Base-by-base conservation (phyloP, 2,113 vertebrate genomes). In the Triplophysa dalaica region DNA sequence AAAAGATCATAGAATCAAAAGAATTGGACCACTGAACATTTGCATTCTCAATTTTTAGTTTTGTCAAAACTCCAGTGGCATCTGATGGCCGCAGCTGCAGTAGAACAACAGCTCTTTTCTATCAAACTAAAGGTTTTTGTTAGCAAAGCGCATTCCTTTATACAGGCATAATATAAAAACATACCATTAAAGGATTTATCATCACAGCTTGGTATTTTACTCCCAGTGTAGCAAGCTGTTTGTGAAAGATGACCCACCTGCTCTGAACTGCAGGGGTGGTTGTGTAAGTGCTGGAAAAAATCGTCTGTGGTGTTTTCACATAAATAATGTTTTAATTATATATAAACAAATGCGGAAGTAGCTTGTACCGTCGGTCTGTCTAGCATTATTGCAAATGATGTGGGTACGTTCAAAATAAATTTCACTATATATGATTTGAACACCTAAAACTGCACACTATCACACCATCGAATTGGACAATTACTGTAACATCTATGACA, bases 161-260 rank as follows among this genome's bases (percentile, higher is more conserved):
- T 63, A 63, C 58, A 29, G 72, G 72, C 73, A 63, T 21, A 61
- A 48, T 75, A 63, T 50, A 63, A 75, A 58, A 75, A 75, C 41
- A 2, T 26, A 22, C 41, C 45, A 63, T 75, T 75, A 75, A 63
- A 43, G 26, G 70, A 62, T 63, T 75, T 50, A 62, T 48, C 60
- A 26, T 62, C 60, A 63, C 41, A 4, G 54, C 13, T 54, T 17
- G 70, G 13, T 74, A 60, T 61, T 61, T 43, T 60, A 14, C 54
- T 43, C 54, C 22, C 54, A 60, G 41, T 43, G 22, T 60, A 60
- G 54, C 33, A 2, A 21, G 38, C 41, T 74, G 33, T 61, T 60
- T 0, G 33, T 61, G 29, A 43, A 60, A 43, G 41, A 61, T 6
- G 29, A 60, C 54, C 54, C 70, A 43, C 54, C 56, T 73, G 33